Base-by-base conservation (phyloP, 2,113 vertebrate species). In the Brachyhypopomus gauderio region DNA sequence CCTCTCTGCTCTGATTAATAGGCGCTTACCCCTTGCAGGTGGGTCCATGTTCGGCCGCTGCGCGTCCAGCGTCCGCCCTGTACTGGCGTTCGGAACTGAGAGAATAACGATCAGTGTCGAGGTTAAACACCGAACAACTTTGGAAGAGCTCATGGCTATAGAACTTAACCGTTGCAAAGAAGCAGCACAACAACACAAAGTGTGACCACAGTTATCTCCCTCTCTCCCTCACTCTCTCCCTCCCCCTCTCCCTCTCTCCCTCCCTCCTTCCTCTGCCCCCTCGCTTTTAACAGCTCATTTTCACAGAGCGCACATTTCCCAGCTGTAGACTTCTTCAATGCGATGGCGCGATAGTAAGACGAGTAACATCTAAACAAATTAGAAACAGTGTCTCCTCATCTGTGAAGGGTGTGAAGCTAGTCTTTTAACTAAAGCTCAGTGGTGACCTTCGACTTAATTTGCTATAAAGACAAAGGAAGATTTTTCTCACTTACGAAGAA, bases 21-120 rank as follows among this genome's bases (percentile, higher is more conserved):
- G 9, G 66, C 34, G 9, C 48, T 92, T 90, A 92, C 92, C 90
- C 0, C 67, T 77, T 56, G 38, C 75, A 82, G 58, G 78, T 70
- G 86, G 23, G 17, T 78, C 84, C 63, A 52, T 75, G 30, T 5
- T 71, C 71, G 80, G 75, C 64, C 71, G 48, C 67, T 82, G 60
- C 45, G 78, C 80, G 38, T 22, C 72, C 17, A 78, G 38, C 72
- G 81, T 88, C 84, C 83, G 60, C 72, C 77, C 80, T 20, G 77
- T 78, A 55, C 22, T 55, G 71, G 85, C 81, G 30, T n/a, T 74
- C 2, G 77, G 76, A 11, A 84, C 72, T 1, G 36, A 64, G 36
- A 79, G 25, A 77, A 80, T 78, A n/a, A 85, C 76, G 78, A 84
- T 3, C 3, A 87, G 16, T 5, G 87, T 70, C 59, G 88, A 34